phyloP scores from a whole-genome alignment of 2,888 invertebrate genomes.

The Autographa pulchrina region DNA sequence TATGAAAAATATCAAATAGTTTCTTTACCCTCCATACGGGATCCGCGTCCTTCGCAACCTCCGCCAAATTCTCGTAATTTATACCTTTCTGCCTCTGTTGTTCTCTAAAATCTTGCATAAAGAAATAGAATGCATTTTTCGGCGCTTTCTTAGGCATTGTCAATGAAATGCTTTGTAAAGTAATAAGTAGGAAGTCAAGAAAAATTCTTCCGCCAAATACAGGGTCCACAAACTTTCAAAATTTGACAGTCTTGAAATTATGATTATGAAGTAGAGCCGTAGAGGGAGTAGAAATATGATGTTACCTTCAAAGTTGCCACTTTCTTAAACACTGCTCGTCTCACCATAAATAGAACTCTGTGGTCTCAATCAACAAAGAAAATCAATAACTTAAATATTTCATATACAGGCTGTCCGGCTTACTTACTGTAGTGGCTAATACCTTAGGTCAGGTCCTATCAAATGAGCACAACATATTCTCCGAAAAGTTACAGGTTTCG shows the following conservation, averaged over 20 bases:
- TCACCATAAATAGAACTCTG: too few relatives aligned
- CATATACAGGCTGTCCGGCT: too few relatives aligned
- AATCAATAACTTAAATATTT: too few relatives aligned
- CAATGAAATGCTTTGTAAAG: not conserved
- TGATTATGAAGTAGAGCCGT: not conserved
- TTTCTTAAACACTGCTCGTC: not conserved
- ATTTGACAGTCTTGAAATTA: not conserved
- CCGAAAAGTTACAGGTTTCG: too few relatives aligned
- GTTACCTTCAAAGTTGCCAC: not conserved
- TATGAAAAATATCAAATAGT: not conserved
- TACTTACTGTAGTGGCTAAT: too few relatives aligned
- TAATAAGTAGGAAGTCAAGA: not conserved
- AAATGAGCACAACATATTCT: too few relatives aligned
- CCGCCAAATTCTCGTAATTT: conserved; percentile 69
- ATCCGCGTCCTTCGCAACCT: conserved; percentile 77
- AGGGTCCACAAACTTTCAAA: not conserved
- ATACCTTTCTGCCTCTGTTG: conserved; percentile 76
- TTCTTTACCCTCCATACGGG: conserved; percentile 78
- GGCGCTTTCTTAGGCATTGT: conserved; percentile 76
- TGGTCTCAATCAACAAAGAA: too few relatives aligned
- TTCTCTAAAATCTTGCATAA: conserved; percentile 78
- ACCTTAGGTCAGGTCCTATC: too few relatives aligned
- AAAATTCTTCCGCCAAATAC: not conserved
- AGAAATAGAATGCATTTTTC: conserved; percentile 79
- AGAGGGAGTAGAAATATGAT: too few relatives aligned